A percentile compares a stretch with the other conserved stretches of the same genome.
Conservation (phyloP, 2,797 vertebrate genomes). For the Sebastes minor region DNA sequence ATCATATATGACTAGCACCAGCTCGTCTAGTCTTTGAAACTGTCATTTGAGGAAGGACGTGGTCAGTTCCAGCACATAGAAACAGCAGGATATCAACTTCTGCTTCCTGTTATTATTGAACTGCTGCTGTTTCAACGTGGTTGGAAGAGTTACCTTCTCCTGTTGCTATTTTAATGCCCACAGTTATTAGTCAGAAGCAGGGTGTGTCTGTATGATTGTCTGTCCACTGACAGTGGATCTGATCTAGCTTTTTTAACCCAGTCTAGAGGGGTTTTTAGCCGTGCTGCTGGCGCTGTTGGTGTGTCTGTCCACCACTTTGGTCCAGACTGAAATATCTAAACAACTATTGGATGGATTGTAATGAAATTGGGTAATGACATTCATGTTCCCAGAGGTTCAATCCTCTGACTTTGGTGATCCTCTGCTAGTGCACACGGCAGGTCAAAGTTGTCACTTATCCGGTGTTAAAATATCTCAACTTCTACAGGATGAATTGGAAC, state of each 20-base stretch:
- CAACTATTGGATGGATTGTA: not conserved
- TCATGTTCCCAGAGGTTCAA: not conserved
- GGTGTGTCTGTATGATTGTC: conserved; percentile 5
- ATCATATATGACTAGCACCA: not conserved
- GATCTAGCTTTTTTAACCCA: not conserved
- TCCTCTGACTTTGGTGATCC: not conserved
- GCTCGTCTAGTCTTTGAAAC: conserved; percentile 3
- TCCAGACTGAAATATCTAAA: not conserved
- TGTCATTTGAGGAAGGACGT: conserved; percentile 57
- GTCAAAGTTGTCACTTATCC: not conserved
- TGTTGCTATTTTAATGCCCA: not conserved
- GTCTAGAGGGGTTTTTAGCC: not conserved
- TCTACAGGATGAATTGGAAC: too few species aligned
- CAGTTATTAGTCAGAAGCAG: not conserved
- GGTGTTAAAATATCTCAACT: too few species aligned
- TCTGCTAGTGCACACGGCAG: not conserved
- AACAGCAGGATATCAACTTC: not conserved
- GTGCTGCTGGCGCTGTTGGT: not conserved
- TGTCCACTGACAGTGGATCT: not conserved
- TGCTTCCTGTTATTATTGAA: conserved; percentile 58
- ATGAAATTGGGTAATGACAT: not conserved
- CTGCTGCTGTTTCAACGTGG: not conserved
- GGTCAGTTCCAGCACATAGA: not conserved
- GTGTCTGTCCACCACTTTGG: too few species aligned
- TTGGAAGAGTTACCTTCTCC: not conserved